Evolutionary conservation across 2,113 vertebrate genomes (phyloP).

Genomic region (Bos taurus): ARS-UCD2.0 NC_037337.1:34709501-34710000

Average conservation of each 20-base stretch:
- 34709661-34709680: neutral
- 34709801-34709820: neutral
- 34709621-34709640: neutral
- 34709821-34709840: neutral
- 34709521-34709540: conserved; percentile 21
- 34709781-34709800: neutral
- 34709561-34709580: neutral
- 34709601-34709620: conserved; percentile 28
- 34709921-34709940: neutral
- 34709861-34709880: neutral
- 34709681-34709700: neutral
- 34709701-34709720: neutral
- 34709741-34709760: neutral
- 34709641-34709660: neutral
- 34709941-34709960: neutral
- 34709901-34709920: neutral
- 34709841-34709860: neutral
- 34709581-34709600: neutral
- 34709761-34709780: neutral
- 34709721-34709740: too few relatives aligned
- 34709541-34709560: neutral
- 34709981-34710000: neutral
- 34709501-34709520: conserved; percentile 53
- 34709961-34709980: neutral
- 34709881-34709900: neutral